A percentile compares a stretch with the other conserved stretches of the same genome.
Conservation (phyloP, 2,113 vertebrate genomes). For the Thryonomys swinderianus region DNA sequence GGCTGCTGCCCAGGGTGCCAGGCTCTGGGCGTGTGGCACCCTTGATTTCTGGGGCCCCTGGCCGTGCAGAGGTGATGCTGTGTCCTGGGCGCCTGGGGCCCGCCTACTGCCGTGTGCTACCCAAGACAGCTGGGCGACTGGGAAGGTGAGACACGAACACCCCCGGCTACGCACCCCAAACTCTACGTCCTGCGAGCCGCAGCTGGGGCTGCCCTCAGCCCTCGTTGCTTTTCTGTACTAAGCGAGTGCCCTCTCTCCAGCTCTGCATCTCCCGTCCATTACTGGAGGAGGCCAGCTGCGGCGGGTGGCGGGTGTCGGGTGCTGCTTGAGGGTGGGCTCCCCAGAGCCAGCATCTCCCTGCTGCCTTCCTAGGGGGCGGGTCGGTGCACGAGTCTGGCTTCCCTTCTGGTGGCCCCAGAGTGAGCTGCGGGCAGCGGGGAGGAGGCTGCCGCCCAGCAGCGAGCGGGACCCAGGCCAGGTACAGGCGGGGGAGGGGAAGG, state of each 20-base stretch:
- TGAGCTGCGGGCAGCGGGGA: background rate
- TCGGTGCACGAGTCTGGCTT: background rate
- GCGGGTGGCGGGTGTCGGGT: constrained; percentile 74
- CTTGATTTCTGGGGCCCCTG: background rate
- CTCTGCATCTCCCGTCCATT: constrained; percentile 84
- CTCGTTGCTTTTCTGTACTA: constrained; percentile 85
- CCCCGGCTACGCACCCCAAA: constrained; percentile 79
- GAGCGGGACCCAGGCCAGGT: background rate
- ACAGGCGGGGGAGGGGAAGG: background rate
- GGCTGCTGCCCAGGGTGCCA: background rate
- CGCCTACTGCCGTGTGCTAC: background rate
- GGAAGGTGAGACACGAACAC: constrained; percentile 82
- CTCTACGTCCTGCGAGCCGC: constrained; percentile 84
- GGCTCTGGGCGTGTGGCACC: background rate
- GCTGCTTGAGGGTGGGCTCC: rapidly evolving
- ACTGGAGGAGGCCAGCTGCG: constrained; percentile 81
- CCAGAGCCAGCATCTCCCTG: background rate
- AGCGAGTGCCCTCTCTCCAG: constrained; percentile 81
- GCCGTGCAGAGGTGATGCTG: background rate
- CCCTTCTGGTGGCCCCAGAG: background rate
- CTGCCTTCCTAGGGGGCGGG: background rate
- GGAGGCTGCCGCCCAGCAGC: background rate
- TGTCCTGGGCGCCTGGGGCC: background rate
- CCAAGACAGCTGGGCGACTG: constrained; percentile 54
- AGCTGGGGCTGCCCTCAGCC: constrained; percentile 84